Evolutionary conservation across 2,797 vertebrate genomes (phyloP).

Genomic region (Psittacula echo): DNA sequence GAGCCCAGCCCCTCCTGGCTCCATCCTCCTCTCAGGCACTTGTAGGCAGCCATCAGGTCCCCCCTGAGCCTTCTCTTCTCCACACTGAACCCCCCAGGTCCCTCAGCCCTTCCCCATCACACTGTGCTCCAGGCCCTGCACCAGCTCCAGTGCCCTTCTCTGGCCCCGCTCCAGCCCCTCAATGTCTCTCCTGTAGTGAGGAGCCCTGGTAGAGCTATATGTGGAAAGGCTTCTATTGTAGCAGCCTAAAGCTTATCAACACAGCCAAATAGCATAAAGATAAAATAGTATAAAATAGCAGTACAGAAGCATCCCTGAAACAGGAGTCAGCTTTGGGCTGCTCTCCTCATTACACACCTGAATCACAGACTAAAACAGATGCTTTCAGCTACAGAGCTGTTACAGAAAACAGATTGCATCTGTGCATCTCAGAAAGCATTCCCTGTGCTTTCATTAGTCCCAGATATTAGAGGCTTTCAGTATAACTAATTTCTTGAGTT

Average conservation of each 20-base stretch:
- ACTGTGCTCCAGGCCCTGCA: not conserved
- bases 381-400: not conserved
- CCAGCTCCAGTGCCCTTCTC: rapidly evolving
- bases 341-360: not conserved
- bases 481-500: not conserved
- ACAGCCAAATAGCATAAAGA: not conserved
- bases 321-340: not conserved
- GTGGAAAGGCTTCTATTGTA: not conserved
- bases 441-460: not conserved
- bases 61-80: no score
- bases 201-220: not conserved
- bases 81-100: no score
- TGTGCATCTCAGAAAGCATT: not conserved
- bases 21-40: no score
- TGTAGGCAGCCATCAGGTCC: no score
- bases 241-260: not conserved
- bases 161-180: not conserved
- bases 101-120: no score
- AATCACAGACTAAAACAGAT: not conserved
- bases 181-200: not conserved
- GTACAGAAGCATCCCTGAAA: not conserved
- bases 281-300: no score
- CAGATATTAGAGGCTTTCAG: not conserved
- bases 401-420: not conserved
- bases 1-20: no score